Conservation (phyloP, 2,113 vertebrate genomes). For the Lycocorax pyrrhopterus region DNA sequence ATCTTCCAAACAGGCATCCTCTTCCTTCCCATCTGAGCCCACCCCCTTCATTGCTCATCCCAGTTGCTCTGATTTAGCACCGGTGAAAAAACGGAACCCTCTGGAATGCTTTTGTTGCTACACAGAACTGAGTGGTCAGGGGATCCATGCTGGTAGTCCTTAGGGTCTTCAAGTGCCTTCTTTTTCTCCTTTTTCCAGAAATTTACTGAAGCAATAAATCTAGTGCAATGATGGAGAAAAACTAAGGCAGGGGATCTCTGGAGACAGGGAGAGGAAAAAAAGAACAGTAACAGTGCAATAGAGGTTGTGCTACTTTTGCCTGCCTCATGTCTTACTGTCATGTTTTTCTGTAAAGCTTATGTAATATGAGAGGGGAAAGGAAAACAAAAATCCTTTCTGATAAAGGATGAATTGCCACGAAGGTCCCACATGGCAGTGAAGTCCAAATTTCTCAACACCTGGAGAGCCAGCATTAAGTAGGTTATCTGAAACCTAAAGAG, state of each 20-base stretch:
- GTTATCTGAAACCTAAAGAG: slow-evolving; percentile 53
- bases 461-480: slow-evolving; percentile 20
- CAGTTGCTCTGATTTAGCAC: slow-evolving; percentile 17
- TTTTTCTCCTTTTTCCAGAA: slow-evolving; percentile 51
- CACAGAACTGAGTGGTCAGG: slow-evolving; percentile 26
- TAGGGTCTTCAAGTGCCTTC: background rate
- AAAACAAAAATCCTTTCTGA: background rate
- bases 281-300: background rate
- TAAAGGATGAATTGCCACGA: background rate
- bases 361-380: background rate
- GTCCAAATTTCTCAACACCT: slow-evolving; percentile 35
- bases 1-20: background rate
- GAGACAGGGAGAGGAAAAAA: slow-evolving; percentile 13
- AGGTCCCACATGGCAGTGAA: background rate
- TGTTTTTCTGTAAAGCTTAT: background rate
- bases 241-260: slow-evolving; percentile 60
- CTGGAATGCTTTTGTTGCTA: slow-evolving; percentile 57
- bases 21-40: background rate
- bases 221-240: slow-evolving; percentile 66
- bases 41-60: background rate
- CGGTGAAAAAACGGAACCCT: slow-evolving; percentile 45
- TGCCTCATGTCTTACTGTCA: background rate
- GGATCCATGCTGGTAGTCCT: slow-evolving; percentile 40
- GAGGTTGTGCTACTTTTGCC: background rate
- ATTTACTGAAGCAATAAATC: slow-evolving; percentile 71